Base-by-base conservation (phyloP, 2,797 vertebrate species). In the Scleropages formosus region DNA sequence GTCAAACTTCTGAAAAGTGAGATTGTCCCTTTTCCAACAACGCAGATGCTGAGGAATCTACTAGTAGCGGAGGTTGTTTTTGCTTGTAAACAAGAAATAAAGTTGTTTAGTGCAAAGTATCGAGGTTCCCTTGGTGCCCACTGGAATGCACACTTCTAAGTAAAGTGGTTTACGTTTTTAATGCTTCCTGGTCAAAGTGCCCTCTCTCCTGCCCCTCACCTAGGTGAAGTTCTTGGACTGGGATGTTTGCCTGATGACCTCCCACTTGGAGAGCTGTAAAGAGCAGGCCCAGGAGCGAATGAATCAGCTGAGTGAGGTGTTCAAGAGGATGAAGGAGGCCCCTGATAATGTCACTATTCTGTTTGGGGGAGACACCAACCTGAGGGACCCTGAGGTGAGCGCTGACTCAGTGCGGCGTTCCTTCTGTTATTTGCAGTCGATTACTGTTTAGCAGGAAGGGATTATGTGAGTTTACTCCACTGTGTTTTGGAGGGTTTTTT, bases 361-460 rank as follows among this genome's bases (percentile, higher is more conserved):
- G 83, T 99, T 98, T 83, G 98, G 95, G 74, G 98, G 98, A 0
- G 97, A 99, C 84, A 99, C 96, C 53, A 99, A 99, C 85, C 91
- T 99, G 75, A 91, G 96, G 82, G 96, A 98, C 82, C 74, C 88
- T 0, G 97, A 99, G 93, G 97, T 96, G 77, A 88, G 87, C 20
- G 51, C 18, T 26, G 24, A 39, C 22, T 12, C 13, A 8, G 49
- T 73, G 59, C n/a, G 24, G 60, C 46, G 22, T 67, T n/a, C n/a
- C n/a, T n/a, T n/a, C n/a, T n/a, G n/a, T n/a, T n/a, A n/a, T n/a
- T n/a, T n/a, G n/a, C 47, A 44, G 47, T 18, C n/a, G n/a, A n/a
- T n/a, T n/a, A n/a, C n/a, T n/a, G n/a, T n/a, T n/a, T n/a, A n/a
- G n/a, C n/a, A n/a, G n/a, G n/a, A n/a, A n/a, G n/a, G n/a, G n/a